phyloP scores from a whole-genome alignment of 1,140 invertebrate species.

The Delia radicum region DNA sequence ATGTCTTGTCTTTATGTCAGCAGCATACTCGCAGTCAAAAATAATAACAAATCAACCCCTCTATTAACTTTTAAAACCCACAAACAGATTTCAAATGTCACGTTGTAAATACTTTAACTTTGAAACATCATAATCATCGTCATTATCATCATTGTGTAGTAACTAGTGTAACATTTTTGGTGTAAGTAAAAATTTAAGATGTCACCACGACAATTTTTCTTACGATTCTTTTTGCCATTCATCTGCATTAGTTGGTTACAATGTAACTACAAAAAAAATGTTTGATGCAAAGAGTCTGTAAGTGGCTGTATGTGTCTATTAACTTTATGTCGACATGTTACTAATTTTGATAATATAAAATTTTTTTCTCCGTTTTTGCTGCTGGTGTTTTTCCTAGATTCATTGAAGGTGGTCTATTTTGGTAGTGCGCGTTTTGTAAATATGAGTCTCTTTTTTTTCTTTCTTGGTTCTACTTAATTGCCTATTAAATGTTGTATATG shows the following conservation, averaged over 20 bases:
- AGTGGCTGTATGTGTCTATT: too few relatives aligned
- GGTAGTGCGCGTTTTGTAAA: too few relatives aligned
- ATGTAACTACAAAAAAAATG: neutral
- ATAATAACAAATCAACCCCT: neutral
- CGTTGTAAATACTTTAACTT: neutral
- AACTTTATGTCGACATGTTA: neutral
- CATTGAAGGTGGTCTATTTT: too few relatives aligned
- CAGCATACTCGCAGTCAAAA: neutral
- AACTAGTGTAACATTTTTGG: too few relatives aligned
- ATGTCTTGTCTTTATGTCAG: neutral
- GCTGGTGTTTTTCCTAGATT: neutral
- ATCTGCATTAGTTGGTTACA: neutral
- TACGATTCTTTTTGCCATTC: neutral
- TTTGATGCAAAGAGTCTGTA: too few relatives aligned
- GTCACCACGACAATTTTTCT: neutral
- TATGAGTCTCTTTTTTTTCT: too few relatives aligned
- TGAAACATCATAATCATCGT: too few relatives aligned
- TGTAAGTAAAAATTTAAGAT: neutral
- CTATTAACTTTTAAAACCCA: neutral
- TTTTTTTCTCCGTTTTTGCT: neutral
- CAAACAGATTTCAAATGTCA: neutral
- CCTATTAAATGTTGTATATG: neutral
- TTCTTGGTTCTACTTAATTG: neutral
- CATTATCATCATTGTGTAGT: too few relatives aligned
- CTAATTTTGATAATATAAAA: neutral